Conservation (phyloP, 1,140 invertebrate genomes). For the Cataglyphis hispanica region DNA sequence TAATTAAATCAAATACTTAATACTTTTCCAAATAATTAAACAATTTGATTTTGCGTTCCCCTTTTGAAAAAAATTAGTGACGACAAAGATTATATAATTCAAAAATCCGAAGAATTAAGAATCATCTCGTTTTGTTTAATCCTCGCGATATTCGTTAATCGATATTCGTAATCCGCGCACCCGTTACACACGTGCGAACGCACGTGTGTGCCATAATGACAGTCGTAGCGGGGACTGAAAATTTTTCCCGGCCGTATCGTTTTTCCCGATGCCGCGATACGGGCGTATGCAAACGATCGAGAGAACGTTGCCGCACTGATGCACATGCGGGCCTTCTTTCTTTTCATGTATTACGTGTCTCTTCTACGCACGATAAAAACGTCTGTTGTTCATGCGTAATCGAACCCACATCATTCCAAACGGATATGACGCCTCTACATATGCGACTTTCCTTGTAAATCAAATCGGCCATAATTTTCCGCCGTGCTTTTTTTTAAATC, state of each 20-base stretch:
- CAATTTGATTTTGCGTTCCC: too few relatives aligned
- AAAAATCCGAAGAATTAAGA: not conserved
- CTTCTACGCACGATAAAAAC: not conserved
- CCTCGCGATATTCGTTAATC: slow-evolving; percentile 2
- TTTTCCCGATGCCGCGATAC: slow-evolving; percentile 29
- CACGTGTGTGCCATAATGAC: slow-evolving; percentile 13
- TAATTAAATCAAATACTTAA: not conserved
- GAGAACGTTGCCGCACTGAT: not conserved
- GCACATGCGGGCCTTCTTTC: slow-evolving; percentile 25
- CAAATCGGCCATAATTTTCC: not conserved
- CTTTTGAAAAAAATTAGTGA: not conserved
- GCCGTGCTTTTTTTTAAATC: not conserved
- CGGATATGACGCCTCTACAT: not conserved
- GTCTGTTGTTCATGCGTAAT: slow-evolving; percentile 17
- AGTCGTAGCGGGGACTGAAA: not conserved
- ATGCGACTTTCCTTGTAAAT: too few relatives aligned
- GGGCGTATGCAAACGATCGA: slow-evolving; percentile 5
- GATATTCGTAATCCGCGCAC: not conserved
- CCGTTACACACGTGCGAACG: slow-evolving; percentile 3
- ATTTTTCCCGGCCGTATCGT: slow-evolving; percentile 6
- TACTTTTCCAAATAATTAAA: not conserved
- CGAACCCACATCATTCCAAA: slow-evolving; percentile 21
- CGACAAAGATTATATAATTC: not conserved
- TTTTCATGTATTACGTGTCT: not conserved
- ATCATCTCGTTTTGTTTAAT: not conserved